Conservation (phyloP, 2,797 vertebrate genomes). For the Tinamus major region DNA sequence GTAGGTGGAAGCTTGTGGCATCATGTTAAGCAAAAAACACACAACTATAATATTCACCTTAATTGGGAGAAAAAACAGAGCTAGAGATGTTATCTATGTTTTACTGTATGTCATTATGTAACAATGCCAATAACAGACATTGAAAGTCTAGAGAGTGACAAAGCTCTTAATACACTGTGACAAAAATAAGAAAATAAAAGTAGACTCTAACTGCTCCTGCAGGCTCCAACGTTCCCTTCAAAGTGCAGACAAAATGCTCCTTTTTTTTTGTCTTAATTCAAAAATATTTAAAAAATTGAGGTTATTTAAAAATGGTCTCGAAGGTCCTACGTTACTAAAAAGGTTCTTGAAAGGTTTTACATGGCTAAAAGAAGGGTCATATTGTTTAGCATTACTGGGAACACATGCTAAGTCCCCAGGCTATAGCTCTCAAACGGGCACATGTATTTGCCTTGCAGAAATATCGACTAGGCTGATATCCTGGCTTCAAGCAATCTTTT, state of each 20-base stretch:
- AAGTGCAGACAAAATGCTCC: not conserved
- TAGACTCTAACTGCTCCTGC: not conserved
- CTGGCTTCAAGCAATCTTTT: not conserved
- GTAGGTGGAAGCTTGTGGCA: not conserved
- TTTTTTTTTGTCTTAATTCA: not conserved
- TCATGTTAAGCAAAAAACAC: constrained; percentile 10
- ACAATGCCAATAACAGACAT: constrained; percentile 19
- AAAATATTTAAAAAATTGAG: not conserved
- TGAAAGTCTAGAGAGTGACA: not conserved
- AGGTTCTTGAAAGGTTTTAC: not conserved
- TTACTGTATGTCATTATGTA: constrained; percentile 9
- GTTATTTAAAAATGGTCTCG: not conserved
- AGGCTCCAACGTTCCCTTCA: not conserved
- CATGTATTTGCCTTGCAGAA: not conserved
- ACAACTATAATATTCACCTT: constrained; percentile 14
- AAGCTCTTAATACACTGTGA: not conserved
- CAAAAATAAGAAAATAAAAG: constrained; percentile 15
- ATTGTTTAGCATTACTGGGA: not conserved
- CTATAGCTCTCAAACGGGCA: not conserved
- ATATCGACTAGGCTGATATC: not conserved
- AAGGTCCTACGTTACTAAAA: not conserved
- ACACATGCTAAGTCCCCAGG: not conserved
- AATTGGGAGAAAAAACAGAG: not conserved
- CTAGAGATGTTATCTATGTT: constrained; percentile 8
- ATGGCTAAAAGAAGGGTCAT: not conserved